phyloP scores from a whole-genome alignment of 1,140 invertebrate species.

The Tyrophagus putrescentiae region DNA sequence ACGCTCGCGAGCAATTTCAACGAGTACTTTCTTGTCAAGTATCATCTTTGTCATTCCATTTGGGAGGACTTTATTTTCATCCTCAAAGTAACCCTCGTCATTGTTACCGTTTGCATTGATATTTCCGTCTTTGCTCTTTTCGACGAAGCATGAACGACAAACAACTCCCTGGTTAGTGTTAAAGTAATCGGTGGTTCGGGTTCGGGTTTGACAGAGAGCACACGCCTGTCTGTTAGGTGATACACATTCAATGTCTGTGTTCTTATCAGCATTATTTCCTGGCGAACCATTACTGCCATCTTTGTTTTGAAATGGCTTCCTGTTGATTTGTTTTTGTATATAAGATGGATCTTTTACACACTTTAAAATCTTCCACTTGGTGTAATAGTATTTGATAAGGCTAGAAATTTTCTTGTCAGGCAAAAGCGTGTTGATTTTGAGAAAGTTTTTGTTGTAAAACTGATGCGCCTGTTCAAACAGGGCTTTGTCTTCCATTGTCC shows the following conservation, averaged over 20 bases:
- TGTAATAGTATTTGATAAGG: constrained; percentile 94
- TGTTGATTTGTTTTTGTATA: constrained; percentile 70
- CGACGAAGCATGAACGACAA: constrained; percentile 18
- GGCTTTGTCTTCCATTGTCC: constrained; percentile 95
- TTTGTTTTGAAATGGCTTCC: constrained; percentile 16
- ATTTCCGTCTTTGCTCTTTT: not conserved
- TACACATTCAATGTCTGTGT: constrained; percentile 64
- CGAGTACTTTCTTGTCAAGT: not conserved
- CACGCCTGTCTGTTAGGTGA: not conserved
- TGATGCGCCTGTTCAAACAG: constrained; percentile 95
- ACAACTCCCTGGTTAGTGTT: constrained; percentile 13
- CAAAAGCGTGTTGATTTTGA: constrained; percentile 88
- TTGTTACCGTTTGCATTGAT: not conserved
- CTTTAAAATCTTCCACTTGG: constrained; percentile 80
- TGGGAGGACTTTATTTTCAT: not conserved
- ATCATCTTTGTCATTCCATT: not conserved
- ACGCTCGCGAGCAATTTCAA: constrained; percentile 2
- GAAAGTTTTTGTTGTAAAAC: constrained; percentile 95
- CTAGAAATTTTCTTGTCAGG: constrained; percentile 92
- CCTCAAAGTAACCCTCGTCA: not conserved
- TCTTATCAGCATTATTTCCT: constrained; percentile 37
- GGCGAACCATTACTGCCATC: constrained; percentile 43
- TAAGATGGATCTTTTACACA: constrained; percentile 73
- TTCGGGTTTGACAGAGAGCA: not conserved
- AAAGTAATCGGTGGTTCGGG: constrained; percentile 11